A percentile compares a stretch with the other conserved stretches of the same genome.
Conservation (phyloP, 2,113 vertebrate genomes). For the Talpa occidentalis region DNA sequence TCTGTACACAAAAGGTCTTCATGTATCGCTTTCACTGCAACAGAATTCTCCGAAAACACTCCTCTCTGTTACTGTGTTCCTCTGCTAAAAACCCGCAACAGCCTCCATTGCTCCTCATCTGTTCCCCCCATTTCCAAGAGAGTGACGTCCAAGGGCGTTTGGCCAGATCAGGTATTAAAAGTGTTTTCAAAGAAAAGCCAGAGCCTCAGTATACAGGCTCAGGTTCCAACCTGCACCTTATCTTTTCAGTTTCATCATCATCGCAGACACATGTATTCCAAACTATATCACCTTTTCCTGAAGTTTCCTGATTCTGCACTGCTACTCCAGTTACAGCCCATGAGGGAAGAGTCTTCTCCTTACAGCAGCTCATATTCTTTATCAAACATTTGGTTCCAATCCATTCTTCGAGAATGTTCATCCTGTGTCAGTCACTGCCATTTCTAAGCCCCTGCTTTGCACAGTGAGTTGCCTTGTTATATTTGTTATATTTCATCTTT, state of each 20-base stretch:
- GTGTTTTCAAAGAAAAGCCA: neutral
- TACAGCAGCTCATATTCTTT: neutral
- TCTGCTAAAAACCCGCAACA: neutral
- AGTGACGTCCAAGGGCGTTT: neutral
- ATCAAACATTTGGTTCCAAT: neutral
- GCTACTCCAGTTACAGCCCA: neutral
- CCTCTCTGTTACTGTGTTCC: neutral
- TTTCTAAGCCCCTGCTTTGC: slow-evolving; percentile 3
- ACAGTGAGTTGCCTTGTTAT: neutral
- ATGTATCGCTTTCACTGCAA: neutral
- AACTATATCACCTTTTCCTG: neutral
- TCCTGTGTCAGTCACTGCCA: neutral
- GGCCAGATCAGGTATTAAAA: neutral
- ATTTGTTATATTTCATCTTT: neutral
- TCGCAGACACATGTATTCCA: neutral
- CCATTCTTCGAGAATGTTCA: neutral
- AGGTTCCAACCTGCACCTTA: neutral
- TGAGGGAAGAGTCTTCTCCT: neutral
- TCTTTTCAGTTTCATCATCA: neutral
- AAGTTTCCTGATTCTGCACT: neutral
- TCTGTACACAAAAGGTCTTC: neutral
- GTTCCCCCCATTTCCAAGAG: neutral
- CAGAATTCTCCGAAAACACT: neutral
- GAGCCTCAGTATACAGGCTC: neutral
- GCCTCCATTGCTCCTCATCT: too few relatives aligned